phyloP scores from a whole-genome alignment of 2,113 vertebrate genomes.

The Phasianus colchicus region DNA sequence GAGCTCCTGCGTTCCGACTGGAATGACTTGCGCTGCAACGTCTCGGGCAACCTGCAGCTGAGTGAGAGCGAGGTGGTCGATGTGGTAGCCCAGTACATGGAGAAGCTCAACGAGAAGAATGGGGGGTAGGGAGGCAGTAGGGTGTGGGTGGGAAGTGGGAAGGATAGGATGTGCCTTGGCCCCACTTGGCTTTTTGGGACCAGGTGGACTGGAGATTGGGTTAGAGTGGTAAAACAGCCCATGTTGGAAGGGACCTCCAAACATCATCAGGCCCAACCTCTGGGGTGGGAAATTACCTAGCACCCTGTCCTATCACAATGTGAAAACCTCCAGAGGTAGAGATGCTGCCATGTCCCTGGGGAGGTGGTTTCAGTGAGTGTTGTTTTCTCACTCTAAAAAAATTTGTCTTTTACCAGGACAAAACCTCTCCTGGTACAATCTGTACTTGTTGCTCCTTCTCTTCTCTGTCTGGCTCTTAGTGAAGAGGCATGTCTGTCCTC shows the following conservation, averaged over 20 bases:
- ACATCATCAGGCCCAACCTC: not conserved
- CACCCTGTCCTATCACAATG: not conserved
- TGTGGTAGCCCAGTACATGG: conserved; percentile 96
- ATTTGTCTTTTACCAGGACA: not conserved
- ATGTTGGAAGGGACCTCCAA: not conserved
- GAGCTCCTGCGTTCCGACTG: conserved; percentile 97
- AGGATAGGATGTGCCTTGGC: rapidly evolving
- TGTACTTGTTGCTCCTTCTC: not conserved
- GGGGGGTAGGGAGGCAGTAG: conserved; percentile 80
- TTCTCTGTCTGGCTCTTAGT: not conserved
- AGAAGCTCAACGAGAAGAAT: conserved; percentile 91
- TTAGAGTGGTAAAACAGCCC: not conserved
- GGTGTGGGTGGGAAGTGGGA: rapidly evolving
- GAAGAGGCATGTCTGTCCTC: not conserved
- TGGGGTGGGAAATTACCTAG: not conserved
- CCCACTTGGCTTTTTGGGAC: rapidly evolving
- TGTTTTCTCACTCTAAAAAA: not conserved
- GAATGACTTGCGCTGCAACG: conserved; percentile 98
- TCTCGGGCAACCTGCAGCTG: conserved; percentile 97
- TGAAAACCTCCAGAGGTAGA: not conserved
- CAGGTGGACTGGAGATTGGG: rapidly evolving
- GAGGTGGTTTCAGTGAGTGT: not conserved
- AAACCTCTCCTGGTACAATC: not conserved
- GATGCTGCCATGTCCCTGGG: not conserved
- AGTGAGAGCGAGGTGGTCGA: conserved; percentile 93